Base-by-base conservation (phyloP, 2,888 invertebrate genomes). In the Amblyjoppa proteus region DNA sequence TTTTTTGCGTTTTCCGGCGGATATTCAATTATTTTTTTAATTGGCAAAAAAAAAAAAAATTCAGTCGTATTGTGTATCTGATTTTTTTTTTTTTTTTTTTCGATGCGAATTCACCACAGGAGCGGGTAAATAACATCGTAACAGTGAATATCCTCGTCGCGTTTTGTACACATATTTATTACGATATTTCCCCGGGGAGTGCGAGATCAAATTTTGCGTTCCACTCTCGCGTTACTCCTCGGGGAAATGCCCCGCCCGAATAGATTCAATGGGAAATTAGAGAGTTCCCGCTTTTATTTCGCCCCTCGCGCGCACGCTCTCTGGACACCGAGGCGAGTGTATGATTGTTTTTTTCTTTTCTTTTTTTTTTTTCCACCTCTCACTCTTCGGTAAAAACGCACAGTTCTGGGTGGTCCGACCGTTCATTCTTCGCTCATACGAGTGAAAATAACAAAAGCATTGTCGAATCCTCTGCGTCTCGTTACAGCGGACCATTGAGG, bases 261-360 rank as follows among this genome's bases (percentile, higher is more conserved):
- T 49, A 56, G 71, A 75, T 51, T 80, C 80, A 78, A 79, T 74
- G 56, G 68, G 84, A 87, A 86, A 89, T 89, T 87, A 87, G 76
- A 74, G 74, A 83, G 73, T 77, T 53, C 13, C 9, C 13, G 25
- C 41, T 9, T 69, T 28, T 56, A 51, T 77, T 53, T 76, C 81
- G 31, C 66, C 56, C 61, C 58, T 31, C 38, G 66, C 75, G 56
- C 56, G 61, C 53, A 34, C 38, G 53, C 53, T 41, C 31, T 64
- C 75, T 74, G 51, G 45, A 56, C 51, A 31, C 20, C 45, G 4
- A 31, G 41, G 20, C 13, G 28, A 41, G 28, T 38, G 34, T 64
- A 7, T 34, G 31, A 31, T 9, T 20, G 9, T n/a, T n/a, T 41
- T 28, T 56, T 45, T 69, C 64, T 75, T 51, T 41, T 41, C 4